Evolutionary conservation across 2,113 vertebrate species (phyloP), one percentile per base, ranked within the genome.

Genomic region (Penelope pileata): DNA sequence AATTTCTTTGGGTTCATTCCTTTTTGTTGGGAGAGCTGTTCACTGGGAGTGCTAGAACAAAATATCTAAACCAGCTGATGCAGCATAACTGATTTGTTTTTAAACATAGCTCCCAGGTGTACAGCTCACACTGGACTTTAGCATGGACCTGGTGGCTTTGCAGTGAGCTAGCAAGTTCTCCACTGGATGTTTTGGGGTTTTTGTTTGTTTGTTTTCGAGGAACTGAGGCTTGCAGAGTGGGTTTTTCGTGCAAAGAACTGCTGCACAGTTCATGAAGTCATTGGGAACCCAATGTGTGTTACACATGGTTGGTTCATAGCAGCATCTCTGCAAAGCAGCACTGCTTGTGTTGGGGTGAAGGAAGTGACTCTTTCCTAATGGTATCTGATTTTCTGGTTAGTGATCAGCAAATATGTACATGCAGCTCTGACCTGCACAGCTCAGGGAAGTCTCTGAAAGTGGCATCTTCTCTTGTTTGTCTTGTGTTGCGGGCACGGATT

Each of bases 91-190:
- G 80, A 42, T 88, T 32, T 88, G 74, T 84, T 94, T 95, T 91
- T 58, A 34, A 69, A 59, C 7, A 12, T 59, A 43, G 38, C 76
- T 90, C 51, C n/a, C 34, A 70, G 73, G 34, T 86, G 23, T 54
- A 43, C 48, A 40, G 47, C 82, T 91, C 79, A n/a, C 6, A 60
- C 63, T 94, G 93, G 93, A 96, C 96, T 95, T 96, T 68, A 73
- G 74, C 88, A 92, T 68, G 66, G 80, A 76, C 64, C 34, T 81
- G 27, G 24, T 84, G 83, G 72, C 83, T 88, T 84, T 91, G 69
- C 68, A 91, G 2, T 88, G 83, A 96, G 86, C 73, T 92, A 77
- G 83, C 73, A 82, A 36, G 45, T 76, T 91, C 67, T 51, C 53
- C 3, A 0, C 79, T 30, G 12, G 69, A 2, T 86, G 76, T 86